phyloP scores from a whole-genome alignment of 2,113 vertebrate species.

The Prionailurus bengalensis region DNA sequence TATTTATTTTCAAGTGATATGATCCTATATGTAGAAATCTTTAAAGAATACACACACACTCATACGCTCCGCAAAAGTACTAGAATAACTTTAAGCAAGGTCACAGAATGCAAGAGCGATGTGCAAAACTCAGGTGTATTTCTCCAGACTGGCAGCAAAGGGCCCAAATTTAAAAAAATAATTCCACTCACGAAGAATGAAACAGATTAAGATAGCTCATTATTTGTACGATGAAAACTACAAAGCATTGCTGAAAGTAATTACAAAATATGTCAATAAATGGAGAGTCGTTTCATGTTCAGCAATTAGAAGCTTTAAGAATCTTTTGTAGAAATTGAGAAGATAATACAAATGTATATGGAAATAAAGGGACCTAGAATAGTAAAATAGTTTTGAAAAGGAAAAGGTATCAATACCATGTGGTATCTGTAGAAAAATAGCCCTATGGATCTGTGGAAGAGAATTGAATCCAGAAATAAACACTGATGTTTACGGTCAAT shows the following conservation, averaged over 20 bases:
- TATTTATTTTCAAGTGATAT: background rate
- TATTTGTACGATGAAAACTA: slow-evolving; percentile 37
- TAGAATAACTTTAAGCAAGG: background rate
- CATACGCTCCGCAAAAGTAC: background rate
- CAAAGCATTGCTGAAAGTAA: slow-evolving; percentile 15
- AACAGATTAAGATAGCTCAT: background rate
- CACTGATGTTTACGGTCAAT: background rate
- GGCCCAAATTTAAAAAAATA: slow-evolving; percentile 43
- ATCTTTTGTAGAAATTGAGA: slow-evolving; percentile 17
- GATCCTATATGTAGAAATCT: background rate
- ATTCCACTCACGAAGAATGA: slow-evolving; percentile 15
- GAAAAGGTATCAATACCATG: background rate
- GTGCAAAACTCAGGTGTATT: background rate
- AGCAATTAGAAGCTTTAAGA: background rate
- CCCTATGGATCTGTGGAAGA: background rate
- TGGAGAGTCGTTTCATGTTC: background rate
- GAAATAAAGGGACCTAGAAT: background rate
- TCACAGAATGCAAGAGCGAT: background rate
- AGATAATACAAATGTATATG: background rate
- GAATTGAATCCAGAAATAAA: slow-evolving; percentile 40
- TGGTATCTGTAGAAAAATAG: background rate
- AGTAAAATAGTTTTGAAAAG: slow-evolving; percentile 11
- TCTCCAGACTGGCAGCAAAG: background rate
- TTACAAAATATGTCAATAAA: background rate
- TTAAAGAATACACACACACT: background rate